These are phyloP conservation scores for Canis aureus DNA, from an alignment of 2,113 vertebrate genomes.

Conservation along the genomic window DNA sequence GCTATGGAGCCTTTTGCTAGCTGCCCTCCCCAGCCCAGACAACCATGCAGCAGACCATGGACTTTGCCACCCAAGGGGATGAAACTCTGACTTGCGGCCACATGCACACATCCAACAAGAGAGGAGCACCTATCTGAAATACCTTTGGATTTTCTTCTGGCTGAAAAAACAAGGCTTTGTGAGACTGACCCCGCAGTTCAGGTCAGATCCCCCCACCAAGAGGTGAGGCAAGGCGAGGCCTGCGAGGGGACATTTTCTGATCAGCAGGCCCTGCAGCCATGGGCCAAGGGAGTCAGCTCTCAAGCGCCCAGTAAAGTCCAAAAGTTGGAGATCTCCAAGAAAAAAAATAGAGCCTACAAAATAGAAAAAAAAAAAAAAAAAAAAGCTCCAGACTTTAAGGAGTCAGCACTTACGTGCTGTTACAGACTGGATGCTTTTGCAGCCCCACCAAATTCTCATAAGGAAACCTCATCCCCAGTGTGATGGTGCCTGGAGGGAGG, in stretches of 20 bases:
- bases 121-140: background rate
- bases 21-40: background rate
- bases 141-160: background rate
- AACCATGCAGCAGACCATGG: background rate
- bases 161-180: background rate
- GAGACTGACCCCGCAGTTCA: background rate
- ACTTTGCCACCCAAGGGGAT: too few relatives aligned
- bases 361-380: background rate
- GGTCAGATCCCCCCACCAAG: background rate
- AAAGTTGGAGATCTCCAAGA: background rate
- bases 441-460: background rate
- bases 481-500: background rate
- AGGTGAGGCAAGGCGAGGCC: background rate
- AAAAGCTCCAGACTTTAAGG: background rate
- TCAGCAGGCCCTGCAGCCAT: rapidly evolving
- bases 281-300: background rate
- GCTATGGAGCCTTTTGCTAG: background rate
- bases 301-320: too few relatives aligned
- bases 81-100: background rate
- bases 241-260: background rate
- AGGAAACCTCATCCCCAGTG: background rate
- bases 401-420: background rate
- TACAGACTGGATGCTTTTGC: background rate
- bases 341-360: background rate
- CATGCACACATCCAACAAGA: background rate